Base-by-base conservation (phyloP, 2,888 invertebrate species). In the Leptopilina drosophilae region DNA sequence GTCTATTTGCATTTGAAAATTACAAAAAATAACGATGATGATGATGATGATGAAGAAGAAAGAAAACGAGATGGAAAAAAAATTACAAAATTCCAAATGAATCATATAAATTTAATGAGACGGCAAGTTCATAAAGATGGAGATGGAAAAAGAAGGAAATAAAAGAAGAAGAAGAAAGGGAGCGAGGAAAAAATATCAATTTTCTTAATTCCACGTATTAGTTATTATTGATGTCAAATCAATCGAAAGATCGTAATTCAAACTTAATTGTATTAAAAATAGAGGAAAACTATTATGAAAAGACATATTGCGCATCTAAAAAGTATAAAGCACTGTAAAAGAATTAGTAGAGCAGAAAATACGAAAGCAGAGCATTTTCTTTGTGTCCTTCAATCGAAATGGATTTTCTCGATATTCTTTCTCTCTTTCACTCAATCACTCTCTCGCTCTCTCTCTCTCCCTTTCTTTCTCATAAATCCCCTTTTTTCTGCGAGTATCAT, bases 281-380 rank as follows among this genome's bases (percentile, higher is more conserved):
- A 46, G 20, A 49, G 20, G 26, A 73, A 53, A 33, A 56, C 26
- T 26, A 9, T 42, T 26, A 9, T 42, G 42, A 46, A 46, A 67
- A 49, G 14, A 12, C 64, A 64, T 14, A 33, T 9, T 20, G 12
- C 26, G 12, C n/a, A 7, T 15, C n/a, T 15, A 15, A 15, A 40
- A 40, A 33, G 40, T 56, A 9, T n/a, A 66, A 15, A 56, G n/a
- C 53, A 33, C 26, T n/a, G 15, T 49, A 69, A 69, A 69, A 46
- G 49, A 26, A 67, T 12, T 6, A 46, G 53, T 69, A 49, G 26
- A 49, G 49, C 20, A 62, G 49, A 49, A 26, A 49, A 49, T 69
- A 69, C 69, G 53, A 69, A 69, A 69, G 49, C 73, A 73, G 73
- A 26, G 56, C 14, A 56, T 73, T 73, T 56, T 73, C 56, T 73